Conservation (phyloP, 2,113 vertebrate genomes). For the Chionomys nivalis region DNA sequence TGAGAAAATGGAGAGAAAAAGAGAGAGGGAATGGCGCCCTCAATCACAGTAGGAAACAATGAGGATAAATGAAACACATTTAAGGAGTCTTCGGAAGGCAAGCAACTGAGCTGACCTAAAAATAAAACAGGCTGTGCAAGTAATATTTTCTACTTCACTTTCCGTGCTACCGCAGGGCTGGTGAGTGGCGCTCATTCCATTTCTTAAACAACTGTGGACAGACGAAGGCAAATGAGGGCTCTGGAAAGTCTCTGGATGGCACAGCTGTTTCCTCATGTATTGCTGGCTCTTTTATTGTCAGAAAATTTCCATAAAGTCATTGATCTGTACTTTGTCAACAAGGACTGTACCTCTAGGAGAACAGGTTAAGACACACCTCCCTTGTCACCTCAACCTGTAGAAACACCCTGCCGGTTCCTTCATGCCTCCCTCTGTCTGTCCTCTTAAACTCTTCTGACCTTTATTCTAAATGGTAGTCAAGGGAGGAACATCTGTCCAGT, state of each 20-base stretch:
- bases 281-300: background rate
- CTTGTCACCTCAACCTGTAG: background rate
- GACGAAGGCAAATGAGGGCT: background rate
- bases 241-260: background rate
- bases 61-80: slow-evolving; percentile 44
- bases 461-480: background rate
- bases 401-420: background rate
- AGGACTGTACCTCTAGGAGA: background rate
- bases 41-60: slow-evolving; percentile 30
- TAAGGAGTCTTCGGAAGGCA: background rate
- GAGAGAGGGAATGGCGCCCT: background rate
- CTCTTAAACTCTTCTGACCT: background rate
- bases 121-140: background rate
- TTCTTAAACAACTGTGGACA: background rate
- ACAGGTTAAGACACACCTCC: background rate
- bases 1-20: background rate
- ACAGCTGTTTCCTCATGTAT: background rate
- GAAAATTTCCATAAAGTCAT: slow-evolving; percentile 23
- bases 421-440: background rate
- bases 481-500: background rate
- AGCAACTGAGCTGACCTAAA: slow-evolving; percentile 28
- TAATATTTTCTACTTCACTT: background rate
- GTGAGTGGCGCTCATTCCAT: slow-evolving; percentile 2
- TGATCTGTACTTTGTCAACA: background rate
- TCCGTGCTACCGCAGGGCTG: background rate